These are phyloP conservation scores for Drosophila serrata DNA, from an alignment of 1,140 invertebrate species.

Conservation along the genomic window DNA sequence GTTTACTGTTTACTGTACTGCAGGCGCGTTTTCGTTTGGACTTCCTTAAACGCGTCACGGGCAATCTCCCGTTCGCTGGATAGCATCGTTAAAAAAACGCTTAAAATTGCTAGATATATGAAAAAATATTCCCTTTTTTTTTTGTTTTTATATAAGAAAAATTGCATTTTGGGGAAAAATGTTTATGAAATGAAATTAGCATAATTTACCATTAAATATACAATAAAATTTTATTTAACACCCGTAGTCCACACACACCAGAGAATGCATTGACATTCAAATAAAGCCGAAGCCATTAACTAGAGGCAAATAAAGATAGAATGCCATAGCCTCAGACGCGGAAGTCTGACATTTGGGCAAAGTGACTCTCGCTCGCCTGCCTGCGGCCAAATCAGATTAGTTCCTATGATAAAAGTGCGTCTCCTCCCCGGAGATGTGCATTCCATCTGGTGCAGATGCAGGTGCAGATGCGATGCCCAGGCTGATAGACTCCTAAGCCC, in stretches of 20 bases:
- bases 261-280: not conserved
- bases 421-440: not conserved
- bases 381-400: not conserved
- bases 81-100: too few species aligned
- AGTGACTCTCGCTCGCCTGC: not conserved
- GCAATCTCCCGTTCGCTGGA: too few species aligned
- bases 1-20: slow-evolving; percentile 16
- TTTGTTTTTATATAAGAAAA: too few species aligned
- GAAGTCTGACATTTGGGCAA: slow-evolving; percentile 37
- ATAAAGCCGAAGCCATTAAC: not conserved
- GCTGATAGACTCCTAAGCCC: slow-evolving; percentile 1
- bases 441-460: not conserved
- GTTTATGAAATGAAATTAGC: too few species aligned
- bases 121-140: too few species aligned
- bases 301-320: not conserved
- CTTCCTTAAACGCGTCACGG: not conserved
- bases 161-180: too few species aligned
- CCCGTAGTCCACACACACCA: too few species aligned
- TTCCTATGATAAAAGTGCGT: not conserved
- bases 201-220: too few species aligned
- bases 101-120: too few species aligned
- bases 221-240: not conserved
- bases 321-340: not conserved
- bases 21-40: not conserved
- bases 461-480: not conserved